phyloP scores from a whole-genome alignment of 1,140 invertebrate genomes.

The Brachionus paranguensis region DNA sequence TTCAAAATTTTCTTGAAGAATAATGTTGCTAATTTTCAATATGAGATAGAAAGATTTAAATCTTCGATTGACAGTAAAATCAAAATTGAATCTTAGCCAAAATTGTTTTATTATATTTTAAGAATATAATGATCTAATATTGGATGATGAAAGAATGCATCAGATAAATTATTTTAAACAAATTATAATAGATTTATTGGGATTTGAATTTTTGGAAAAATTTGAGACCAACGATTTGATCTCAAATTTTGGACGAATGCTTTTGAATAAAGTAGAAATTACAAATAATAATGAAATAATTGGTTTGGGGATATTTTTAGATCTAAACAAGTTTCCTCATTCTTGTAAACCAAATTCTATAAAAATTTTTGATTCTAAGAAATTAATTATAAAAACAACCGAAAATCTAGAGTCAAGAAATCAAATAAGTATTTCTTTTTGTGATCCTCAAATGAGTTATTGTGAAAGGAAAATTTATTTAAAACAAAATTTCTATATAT shows the following conservation, averaged over 20 bases:
- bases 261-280: not conserved
- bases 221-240: not conserved
- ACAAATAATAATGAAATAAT: not conserved
- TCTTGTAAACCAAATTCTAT: not conserved
- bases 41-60: not conserved
- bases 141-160: not conserved
- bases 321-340: not conserved
- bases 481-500: not conserved
- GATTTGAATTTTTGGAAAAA: not conserved
- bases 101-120: not conserved
- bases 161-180: not conserved
- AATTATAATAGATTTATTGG: not conserved
- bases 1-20: not conserved
- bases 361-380: not conserved
- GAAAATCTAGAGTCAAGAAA: not conserved
- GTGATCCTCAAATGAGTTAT: not conserved
- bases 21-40: not conserved
- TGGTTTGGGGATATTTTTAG: not conserved
- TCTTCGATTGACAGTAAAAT: not conserved
- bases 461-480: not conserved
- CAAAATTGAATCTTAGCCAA: not conserved
- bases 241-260: not conserved
- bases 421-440: not conserved
- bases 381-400: not conserved
- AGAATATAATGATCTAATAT: not conserved